Base-by-base conservation (phyloP, 2,113 vertebrate species). In the Hyaena hyaena region DNA sequence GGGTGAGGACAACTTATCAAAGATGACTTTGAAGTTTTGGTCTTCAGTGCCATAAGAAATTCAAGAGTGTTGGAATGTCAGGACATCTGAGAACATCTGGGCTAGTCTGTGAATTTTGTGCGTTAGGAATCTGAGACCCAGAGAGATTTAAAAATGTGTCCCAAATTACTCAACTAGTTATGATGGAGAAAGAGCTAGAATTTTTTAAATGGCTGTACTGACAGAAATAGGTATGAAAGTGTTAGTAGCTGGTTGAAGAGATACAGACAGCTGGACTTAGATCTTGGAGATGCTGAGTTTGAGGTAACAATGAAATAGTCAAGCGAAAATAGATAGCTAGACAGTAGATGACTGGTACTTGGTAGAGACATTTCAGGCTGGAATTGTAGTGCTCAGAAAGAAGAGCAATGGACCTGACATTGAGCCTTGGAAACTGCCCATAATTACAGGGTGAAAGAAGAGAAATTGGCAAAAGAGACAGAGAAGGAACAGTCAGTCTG, bases 291-390 rank as follows among this genome's bases (percentile, higher is more conserved):
- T 63, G 24, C 95, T 92, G 39, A 74, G 3, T 90, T 94, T 87
- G 63, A 84, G 8, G 39, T 80, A 26, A 74, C 61, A 74, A 28
- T 87, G 53, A 7, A 11, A 63, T 89, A 87, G 73, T 14, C 31
- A 66, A 31, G 35, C 90, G 71, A 73, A 90, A 61, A 90, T 83
- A 24, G 50, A 43, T 23, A 88, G 28, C 28, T 21, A 77, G 74
- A 35, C 33, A 55, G 76, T 95, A 48, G 48, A 7, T 77, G 28
- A 50, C 50, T 91, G 50, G 73, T 63, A 66, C 7, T 63, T 88
- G 79, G 28, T 58, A 79, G 69, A 85, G 48, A 95, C 88, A 53
- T 94, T 82, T 79, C 93, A 93, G 81, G 17, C 61, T 93, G 65
- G 14, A 66, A 45, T 35, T 77, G 39, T 90, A 14, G 26, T 91